A percentile compares a stretch with the other conserved stretches of the same genome.
phyloP scores from a whole-genome alignment of 1,140 invertebrate species.

The Drosophila sechellia region DNA sequence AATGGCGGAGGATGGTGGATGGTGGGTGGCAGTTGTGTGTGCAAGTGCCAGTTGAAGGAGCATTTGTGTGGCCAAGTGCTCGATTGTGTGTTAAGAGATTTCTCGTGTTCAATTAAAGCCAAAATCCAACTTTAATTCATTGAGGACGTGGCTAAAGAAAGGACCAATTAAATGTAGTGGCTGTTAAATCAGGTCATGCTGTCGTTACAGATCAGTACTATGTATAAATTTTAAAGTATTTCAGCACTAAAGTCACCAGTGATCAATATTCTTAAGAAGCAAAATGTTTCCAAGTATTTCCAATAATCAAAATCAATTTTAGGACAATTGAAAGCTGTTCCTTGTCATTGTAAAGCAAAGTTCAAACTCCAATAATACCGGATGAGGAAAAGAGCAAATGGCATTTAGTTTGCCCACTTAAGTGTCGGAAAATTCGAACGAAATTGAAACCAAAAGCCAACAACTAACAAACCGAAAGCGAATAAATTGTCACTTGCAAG shows the following conservation, averaged over 20 bases:
- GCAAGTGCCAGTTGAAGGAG: slow-evolving; percentile 22
- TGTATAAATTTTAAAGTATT: no score
- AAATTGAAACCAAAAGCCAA: slow-evolving; percentile 63
- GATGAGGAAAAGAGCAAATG: slow-evolving; percentile 49
- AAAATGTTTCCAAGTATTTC: no score
- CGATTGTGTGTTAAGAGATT: slow-evolving; percentile 40
- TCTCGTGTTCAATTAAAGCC: slow-evolving; percentile 23
- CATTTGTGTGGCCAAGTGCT: slow-evolving; percentile 27
- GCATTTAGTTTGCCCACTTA: slow-evolving; percentile 47
- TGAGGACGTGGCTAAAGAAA: neutral
- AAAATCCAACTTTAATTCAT: slow-evolving; percentile 24
- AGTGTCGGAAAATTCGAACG: slow-evolving; percentile 51
- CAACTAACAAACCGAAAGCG: slow-evolving; percentile 54
- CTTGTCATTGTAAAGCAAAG: slow-evolving; percentile 1
- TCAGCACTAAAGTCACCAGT: neutral
- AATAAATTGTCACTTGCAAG: slow-evolving; percentile 79
- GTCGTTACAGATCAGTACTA: no score
- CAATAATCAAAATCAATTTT: neutral
- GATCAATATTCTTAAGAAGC: no score
- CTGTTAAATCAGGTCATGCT: slow-evolving; percentile 10
- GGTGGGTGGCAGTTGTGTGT: slow-evolving; percentile 4
- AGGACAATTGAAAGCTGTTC: neutral
- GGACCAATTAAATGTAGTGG: neutral
- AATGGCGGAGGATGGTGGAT: neutral
- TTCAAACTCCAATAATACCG: slow-evolving; percentile 12